These are phyloP conservation scores for Gobius niger DNA, from an alignment of 2,113 vertebrate species.

Conservation along the genomic window DNA sequence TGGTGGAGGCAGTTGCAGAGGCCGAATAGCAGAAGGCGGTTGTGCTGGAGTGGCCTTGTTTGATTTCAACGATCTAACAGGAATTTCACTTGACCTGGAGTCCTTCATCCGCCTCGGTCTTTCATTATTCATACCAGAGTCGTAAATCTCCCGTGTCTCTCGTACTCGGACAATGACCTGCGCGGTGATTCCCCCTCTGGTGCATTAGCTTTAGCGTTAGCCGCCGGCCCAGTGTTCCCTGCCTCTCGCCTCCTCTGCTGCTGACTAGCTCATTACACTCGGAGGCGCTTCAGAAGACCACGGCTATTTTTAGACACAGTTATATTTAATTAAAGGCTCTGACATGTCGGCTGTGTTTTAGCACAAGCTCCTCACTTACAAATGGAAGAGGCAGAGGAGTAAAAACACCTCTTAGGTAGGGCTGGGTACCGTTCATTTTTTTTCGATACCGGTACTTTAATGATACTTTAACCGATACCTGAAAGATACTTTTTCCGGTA, in stretches of 20 bases:
- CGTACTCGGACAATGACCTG: not conserved
- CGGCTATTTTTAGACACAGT: conserved; percentile 34
- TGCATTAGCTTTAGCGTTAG: not conserved
- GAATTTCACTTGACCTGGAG: too few relatives aligned
- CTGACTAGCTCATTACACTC: conserved; percentile 37
- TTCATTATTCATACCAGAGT: too few relatives aligned
- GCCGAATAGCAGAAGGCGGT: too few relatives aligned
- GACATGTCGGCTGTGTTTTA: conserved; percentile 28
- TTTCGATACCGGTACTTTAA: too few relatives aligned
- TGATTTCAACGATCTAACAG: too few relatives aligned
- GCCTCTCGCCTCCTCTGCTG: not conserved
- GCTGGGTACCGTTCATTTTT: too few relatives aligned
- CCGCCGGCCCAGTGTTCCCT: not conserved
- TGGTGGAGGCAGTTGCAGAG: too few relatives aligned
- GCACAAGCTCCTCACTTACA: conserved; percentile 17
- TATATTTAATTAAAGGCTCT: conserved; percentile 45
- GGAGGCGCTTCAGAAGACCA: conserved; percentile 32
- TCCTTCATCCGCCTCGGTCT: too few relatives aligned
- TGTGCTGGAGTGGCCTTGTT: too few relatives aligned
- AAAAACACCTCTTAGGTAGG: conserved; percentile 1
- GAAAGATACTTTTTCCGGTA: too few relatives aligned
- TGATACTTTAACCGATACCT: too few relatives aligned
- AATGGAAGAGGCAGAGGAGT: not conserved
- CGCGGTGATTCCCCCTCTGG: not conserved
- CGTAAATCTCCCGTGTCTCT: too few relatives aligned